Conservation (phyloP, 2,113 vertebrate genomes). For the Zeus faber region DNA sequence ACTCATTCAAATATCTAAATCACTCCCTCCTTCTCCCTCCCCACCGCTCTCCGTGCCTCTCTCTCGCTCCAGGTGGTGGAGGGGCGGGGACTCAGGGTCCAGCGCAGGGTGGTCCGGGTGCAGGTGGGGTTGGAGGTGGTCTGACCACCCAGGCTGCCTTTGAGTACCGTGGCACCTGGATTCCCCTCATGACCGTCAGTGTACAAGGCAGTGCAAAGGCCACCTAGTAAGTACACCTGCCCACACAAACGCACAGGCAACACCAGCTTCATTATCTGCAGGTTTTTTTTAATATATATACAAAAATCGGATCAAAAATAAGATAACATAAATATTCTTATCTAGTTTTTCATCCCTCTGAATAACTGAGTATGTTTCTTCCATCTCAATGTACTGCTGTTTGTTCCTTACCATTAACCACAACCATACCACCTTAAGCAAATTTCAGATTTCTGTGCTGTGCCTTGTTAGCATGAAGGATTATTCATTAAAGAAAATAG, state of each 20-base stretch:
- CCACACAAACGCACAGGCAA: neutral
- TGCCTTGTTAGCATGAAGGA: no score
- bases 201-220: constrained; percentile 96
- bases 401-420: no score
- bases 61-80: constrained; percentile 54
- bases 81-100: constrained; percentile 74
- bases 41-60: neutral
- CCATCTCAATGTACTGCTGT: no score
- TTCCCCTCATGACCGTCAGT: constrained; percentile 91
- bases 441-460: no score
- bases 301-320: no score
- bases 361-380: no score
- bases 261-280: neutral
- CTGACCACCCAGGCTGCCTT: constrained; percentile 91
- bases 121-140: constrained; percentile 78
- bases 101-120: constrained; percentile 78
- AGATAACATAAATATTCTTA: no score
- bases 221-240: constrained; percentile 87
- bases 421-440: no score
- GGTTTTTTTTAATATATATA: no score
- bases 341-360: no score
- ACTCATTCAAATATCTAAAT: no score
- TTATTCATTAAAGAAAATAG: no score
- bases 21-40: neutral
- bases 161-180: constrained; percentile 97